phyloP scores from a whole-genome alignment of 2,797 vertebrate species.

The Centropyge bicolor region DNA sequence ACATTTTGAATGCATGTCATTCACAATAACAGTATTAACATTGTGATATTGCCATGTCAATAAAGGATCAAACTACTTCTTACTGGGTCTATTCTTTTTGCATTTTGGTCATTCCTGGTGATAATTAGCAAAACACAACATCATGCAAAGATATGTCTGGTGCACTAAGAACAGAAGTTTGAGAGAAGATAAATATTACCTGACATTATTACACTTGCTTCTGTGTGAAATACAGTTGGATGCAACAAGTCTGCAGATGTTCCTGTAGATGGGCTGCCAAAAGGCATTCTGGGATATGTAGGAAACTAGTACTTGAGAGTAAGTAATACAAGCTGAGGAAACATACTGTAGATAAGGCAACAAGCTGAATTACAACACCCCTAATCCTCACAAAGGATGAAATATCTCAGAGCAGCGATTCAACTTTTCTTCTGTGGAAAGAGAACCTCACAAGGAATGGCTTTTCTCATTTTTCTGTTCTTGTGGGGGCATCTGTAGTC shows the following conservation, averaged over 20 bases:
- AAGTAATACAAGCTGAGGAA: neutral
- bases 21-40: neutral
- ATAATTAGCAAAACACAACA: neutral
- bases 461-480: conserved; percentile 35
- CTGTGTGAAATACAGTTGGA: neutral
- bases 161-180: neutral
- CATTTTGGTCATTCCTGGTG: neutral
- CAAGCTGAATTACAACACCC: conserved; percentile 22
- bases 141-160: neutral
- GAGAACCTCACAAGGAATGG: conserved; percentile 3
- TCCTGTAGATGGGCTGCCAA: neutral
- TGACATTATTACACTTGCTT: neutral
- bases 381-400: conserved; percentile 28
- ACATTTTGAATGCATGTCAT: neutral
- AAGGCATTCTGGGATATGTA: conserved; percentile 5
- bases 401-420: conserved; percentile 44
- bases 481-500: conserved; percentile 32
- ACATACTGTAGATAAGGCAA: neutral
- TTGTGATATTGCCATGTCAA: neutral
- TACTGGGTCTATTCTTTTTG: neutral
- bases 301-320: conserved; percentile 6
- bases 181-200: neutral
- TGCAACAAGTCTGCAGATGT: neutral
- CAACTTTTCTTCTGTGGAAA: conserved; percentile 33
- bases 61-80: neutral